Evolutionary conservation across 2,113 vertebrate species (phyloP).

Genomic region (Opisthocomus hoazin): DNA sequence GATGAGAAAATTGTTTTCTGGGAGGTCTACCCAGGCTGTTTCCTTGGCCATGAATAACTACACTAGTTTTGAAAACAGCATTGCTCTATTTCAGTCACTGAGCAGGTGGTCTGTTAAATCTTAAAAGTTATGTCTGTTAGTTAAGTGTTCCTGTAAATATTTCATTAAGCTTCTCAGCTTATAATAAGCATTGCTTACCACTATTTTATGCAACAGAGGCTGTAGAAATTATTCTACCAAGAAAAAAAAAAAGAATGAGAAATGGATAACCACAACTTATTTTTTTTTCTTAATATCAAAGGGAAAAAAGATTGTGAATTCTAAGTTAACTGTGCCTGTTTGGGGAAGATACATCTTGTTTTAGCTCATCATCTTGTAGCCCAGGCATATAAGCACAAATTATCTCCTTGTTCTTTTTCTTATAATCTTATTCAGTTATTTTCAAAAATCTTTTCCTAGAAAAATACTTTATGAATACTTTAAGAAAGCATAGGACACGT

Average conservation of each 20-base stretch:
- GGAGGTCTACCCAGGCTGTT: not conserved
- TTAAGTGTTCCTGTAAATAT: conserved; percentile 23
- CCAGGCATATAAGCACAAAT: not conserved
- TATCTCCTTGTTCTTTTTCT: not conserved
- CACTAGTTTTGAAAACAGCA: not conserved
- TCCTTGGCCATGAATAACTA: not conserved
- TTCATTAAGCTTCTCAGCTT: not conserved
- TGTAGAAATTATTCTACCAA: not conserved
- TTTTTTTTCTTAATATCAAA: not conserved
- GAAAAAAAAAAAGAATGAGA: not conserved
- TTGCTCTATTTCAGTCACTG: conserved; percentile 19
- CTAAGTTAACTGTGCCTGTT: not conserved
- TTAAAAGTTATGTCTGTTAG: conserved; percentile 14
- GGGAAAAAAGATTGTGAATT: not conserved
- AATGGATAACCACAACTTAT: not conserved
- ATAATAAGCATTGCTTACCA: not conserved
- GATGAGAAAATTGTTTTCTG: not conserved
- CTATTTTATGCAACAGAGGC: not conserved
- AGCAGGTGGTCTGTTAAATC: conserved; percentile 8
- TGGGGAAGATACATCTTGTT: not conserved
- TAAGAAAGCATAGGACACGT: not conserved
- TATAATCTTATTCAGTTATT: not conserved
- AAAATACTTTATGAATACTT: not conserved
- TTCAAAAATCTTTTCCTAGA: not conserved
- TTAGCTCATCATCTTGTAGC: not conserved